These are phyloP conservation scores for Catamblyrhynchus diadema DNA, from an alignment of 2,797 vertebrate genomes.

Conservation along the genomic window DNA sequence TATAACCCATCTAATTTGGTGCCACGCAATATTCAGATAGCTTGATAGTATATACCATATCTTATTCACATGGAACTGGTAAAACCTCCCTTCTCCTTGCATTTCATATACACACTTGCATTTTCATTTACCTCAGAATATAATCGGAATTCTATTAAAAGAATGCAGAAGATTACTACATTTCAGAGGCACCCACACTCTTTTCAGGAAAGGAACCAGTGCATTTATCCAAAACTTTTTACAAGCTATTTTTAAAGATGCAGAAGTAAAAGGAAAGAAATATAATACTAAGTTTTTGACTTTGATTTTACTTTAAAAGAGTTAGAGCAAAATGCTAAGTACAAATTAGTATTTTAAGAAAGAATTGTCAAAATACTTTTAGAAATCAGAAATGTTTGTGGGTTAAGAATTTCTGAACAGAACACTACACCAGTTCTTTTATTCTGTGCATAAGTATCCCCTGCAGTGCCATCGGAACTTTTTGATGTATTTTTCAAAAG, in stretches of 20 bases:
- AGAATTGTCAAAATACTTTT: constrained; percentile 24
- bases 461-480: constrained; percentile 31
- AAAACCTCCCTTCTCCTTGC: not conserved
- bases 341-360: not conserved
- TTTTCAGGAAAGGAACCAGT: not conserved
- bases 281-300: not conserved
- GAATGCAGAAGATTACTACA: not conserved
- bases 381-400: constrained; percentile 20
- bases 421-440: constrained; percentile 37
- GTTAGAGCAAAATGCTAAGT: not conserved
- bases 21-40: not conserved
- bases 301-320: constrained; percentile 1
- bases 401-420: constrained; percentile 23
- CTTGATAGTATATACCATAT: not conserved
- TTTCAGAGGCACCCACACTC: not conserved
- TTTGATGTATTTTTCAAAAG: constrained; percentile 69
- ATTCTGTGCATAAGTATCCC: constrained; percentile 18
- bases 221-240: not conserved
- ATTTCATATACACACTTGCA: not conserved
- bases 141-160: not conserved
- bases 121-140: not conserved
- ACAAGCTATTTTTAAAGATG: constrained; percentile 6
- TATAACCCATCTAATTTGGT: not conserved
- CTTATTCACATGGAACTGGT: not conserved
- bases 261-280: not conserved